A percentile compares a stretch with the other conserved stretches of the same genome.
Conservation (phyloP, 2,888 invertebrate species). For the Pandemis cinnamomeana region DNA sequence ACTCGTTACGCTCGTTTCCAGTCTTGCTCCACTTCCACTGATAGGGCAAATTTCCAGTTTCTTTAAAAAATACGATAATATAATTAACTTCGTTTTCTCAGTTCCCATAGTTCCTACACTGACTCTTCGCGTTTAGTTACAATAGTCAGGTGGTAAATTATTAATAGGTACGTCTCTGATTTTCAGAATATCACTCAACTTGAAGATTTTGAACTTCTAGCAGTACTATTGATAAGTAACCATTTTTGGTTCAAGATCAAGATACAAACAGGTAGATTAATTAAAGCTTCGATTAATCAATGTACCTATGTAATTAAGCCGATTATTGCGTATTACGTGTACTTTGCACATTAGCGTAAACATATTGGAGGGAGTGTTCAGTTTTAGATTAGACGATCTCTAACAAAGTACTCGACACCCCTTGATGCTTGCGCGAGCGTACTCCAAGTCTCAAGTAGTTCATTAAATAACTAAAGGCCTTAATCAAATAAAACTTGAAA, state of each 20-base stretch:
- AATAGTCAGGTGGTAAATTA: background rate
- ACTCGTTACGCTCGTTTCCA: background rate
- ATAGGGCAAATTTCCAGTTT: background rate
- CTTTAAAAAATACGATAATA: background rate
- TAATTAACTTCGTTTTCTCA: background rate
- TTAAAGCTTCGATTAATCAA: no score
- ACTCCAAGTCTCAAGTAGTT: background rate
- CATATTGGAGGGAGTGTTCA: background rate
- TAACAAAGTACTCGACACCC: background rate
- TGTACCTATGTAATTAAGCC: no score
- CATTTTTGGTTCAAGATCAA: no score
- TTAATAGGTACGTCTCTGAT: no score
- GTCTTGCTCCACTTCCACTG: background rate
- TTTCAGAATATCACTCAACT: no score
- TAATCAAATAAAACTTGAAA: conserved; percentile 1
- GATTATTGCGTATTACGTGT: background rate
- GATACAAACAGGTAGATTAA: no score
- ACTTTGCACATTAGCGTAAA: background rate
- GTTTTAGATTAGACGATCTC: background rate
- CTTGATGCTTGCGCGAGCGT: background rate
- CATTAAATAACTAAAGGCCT: conserved; percentile 3
- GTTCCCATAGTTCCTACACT: background rate
- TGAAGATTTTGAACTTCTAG: no score
- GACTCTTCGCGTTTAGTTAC: background rate
- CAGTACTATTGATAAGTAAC: no score